Base-by-base conservation (phyloP, 2,113 vertebrate species). In the Falcunculus frontatus region DNA sequence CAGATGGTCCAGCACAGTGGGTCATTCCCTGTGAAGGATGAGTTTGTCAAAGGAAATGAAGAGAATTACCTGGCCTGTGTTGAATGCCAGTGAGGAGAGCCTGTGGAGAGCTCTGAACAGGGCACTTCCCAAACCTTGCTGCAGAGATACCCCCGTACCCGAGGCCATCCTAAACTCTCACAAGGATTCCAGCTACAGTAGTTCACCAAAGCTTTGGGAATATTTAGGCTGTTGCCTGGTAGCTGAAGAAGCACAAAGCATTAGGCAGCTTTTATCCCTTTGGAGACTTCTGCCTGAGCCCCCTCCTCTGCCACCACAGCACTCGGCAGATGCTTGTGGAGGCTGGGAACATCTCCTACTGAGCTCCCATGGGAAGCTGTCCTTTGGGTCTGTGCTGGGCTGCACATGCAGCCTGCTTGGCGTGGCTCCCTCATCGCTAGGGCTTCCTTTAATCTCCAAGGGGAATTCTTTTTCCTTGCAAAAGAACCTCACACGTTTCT, bases 1-100 rank as follows among this genome's bases (percentile, higher is more conserved):
- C 95, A 96, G 89, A 75, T 96, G 93, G 93, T 35, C 52, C 52
- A 68, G 69, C 93, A 30, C 91, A 84, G 87, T 41, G 53, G 77
- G 89, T 30, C 64, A 22, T n/a, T 64, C 64, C 62, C 47, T 14
- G 29, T 22, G 64, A 63, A 64, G 74, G 56, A 44, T 27, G 81
- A 50, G 74, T 76, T 89, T 94, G 87, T 82, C 81, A 87, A 44
- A 93, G 74, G 87, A 87, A 94, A 87, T 89, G 3, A 79, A 49
- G 56, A 93, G 39, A 68, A 91, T 79, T 82, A 84, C 69, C 78
- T 82, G 92, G 27, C 5, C 42, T 35, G 33, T 41, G 33, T 8
- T 67, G 84, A 46, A 35, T 4, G 25, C 47, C 69, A 64, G 56
- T 2, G 33, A 77, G 83, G 16, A 81, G 47, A 35, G 42, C 29